Evolutionary conservation across 1,140 invertebrate species (phyloP).

Genomic region (Drosophila pandora): DNA sequence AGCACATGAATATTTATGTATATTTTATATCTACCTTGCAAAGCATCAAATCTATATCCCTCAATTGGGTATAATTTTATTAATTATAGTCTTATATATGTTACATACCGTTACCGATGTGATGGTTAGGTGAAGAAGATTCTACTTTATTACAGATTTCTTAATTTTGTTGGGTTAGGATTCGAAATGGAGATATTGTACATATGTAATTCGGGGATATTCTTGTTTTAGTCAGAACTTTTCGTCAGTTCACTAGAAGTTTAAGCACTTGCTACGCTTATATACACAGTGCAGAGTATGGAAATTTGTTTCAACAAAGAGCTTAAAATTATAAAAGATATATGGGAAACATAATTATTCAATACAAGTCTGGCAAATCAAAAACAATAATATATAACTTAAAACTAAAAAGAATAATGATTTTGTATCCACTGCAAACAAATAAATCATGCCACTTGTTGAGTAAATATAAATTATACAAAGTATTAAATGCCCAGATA

Average conservation of each 20-base stretch:
- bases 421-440: background rate
- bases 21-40: background rate
- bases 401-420: constrained; percentile 13
- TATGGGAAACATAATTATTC: constrained; percentile 16
- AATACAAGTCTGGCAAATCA: constrained; percentile 1
- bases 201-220: constrained; percentile 5
- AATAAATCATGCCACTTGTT: background rate
- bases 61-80: constrained; percentile 16
- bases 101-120: constrained; percentile 68
- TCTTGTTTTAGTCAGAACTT: constrained; percentile 18
- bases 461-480: background rate
- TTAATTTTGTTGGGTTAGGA: constrained; percentile 12
- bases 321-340: constrained; percentile 53
- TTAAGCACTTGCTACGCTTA: constrained; percentile 47
- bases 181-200: background rate
- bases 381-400: background rate
- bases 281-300: constrained; percentile 41
- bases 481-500: constrained; percentile 24
- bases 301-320: constrained; percentile 34
- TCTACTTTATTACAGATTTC: constrained; percentile 18
- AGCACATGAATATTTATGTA: no score
- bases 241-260: constrained; percentile 9
- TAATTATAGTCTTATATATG: constrained; percentile 24
- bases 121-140: constrained; percentile 8
- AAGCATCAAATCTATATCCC: constrained; percentile 3